Conservation (phyloP, 1,140 invertebrate species). For the Drosophila bocki region DNA sequence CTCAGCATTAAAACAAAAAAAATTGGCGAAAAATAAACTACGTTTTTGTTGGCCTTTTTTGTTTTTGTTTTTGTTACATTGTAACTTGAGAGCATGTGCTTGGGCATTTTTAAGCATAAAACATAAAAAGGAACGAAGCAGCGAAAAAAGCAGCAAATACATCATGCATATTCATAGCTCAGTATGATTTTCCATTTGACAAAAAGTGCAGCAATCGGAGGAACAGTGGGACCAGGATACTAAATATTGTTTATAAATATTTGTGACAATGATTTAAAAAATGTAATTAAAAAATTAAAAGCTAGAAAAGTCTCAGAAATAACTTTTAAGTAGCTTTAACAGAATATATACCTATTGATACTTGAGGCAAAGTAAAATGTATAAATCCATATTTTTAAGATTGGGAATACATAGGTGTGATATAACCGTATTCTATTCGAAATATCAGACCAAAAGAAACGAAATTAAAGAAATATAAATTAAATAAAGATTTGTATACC, state of each 20-base stretch:
- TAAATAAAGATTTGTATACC: no score
- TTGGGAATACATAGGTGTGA: no score
- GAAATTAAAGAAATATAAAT: no score
- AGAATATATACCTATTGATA: no score
- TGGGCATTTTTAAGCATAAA: constrained; percentile 79
- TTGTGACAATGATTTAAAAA: background rate
- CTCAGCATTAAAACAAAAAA: constrained; percentile 25
- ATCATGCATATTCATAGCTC: constrained; percentile 79
- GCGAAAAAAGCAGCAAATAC: constrained; percentile 71
- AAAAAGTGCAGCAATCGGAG: constrained; percentile 61
- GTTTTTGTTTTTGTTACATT: constrained; percentile 60
- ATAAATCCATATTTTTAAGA: no score
- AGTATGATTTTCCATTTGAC: constrained; percentile 78
- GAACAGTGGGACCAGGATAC: constrained; percentile 29
- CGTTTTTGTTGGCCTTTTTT: constrained; percentile 41
- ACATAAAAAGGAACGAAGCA: constrained; percentile 54
- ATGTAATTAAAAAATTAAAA: background rate
- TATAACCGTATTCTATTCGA: no score
- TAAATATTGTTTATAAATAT: background rate
- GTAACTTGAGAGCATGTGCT: constrained; percentile 68
- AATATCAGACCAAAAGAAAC: no score
- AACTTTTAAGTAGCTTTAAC: background rate
- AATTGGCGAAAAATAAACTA: constrained; percentile 15
- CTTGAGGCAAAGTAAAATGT: no score
- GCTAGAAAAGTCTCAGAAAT: no score